These are phyloP conservation scores for Acleris emargana DNA, from an alignment of 2,888 invertebrate species.

Conservation along the genomic window DNA sequence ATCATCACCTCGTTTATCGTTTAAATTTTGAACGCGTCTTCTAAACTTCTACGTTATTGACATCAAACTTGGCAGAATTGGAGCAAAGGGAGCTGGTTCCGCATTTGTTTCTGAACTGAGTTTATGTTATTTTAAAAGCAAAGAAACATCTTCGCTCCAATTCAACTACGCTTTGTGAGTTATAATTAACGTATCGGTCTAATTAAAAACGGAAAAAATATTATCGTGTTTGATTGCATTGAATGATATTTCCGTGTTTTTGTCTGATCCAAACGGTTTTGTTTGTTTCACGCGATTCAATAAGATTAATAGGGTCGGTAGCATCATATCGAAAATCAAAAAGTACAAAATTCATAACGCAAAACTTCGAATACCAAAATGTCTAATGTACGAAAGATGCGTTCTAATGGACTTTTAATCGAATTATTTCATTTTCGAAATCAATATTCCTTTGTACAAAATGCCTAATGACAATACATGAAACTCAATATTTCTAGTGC, in stretches of 20 bases:
- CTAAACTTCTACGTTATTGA: slow-evolving; percentile 11
- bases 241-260: not conserved
- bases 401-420: too few species aligned
- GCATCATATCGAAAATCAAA: too few species aligned
- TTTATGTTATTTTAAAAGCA: slow-evolving; percentile 55
- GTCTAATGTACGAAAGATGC: too few species aligned
- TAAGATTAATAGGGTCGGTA: not conserved
- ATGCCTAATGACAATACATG: too few species aligned
- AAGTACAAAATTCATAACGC: too few species aligned
- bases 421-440: too few species aligned
- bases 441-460: too few species aligned
- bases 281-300: not conserved
- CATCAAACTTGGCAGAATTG: slow-evolving; percentile 9
- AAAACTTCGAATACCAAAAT: too few species aligned
- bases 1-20: slow-evolving; percentile 27
- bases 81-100: slow-evolving; percentile 23
- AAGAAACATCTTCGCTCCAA: slow-evolving; percentile 40
- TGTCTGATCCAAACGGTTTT: not conserved
- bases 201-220: slow-evolving; percentile 43
- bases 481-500: too few species aligned
- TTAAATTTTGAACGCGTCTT: slow-evolving; percentile 19
- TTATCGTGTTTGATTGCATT: slow-evolving; percentile 24
- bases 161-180: slow-evolving; percentile 35
- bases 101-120: slow-evolving; percentile 54
- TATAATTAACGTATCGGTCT: slow-evolving; percentile 12